Conservation (phyloP, 1,140 invertebrate species). For the Temnothorax curvispinosus region DNA sequence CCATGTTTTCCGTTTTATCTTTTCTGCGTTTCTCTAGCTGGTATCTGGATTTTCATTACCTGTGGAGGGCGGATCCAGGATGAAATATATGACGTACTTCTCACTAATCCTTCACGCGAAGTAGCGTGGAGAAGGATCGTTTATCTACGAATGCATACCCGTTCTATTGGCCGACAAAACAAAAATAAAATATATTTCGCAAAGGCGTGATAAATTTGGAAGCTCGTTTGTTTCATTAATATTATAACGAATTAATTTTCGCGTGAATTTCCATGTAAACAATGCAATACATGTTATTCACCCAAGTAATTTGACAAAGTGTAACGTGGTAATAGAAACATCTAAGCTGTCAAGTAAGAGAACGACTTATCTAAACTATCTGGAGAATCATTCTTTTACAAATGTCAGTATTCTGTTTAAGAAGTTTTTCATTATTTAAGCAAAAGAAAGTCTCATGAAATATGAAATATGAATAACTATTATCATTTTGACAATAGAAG, state of each 20-base stretch:
- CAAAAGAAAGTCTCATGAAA: neutral
- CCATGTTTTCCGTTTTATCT: constrained; percentile 54
- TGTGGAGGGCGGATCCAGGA: constrained; percentile 55
- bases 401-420: neutral
- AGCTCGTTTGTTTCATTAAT: constrained; percentile 65
- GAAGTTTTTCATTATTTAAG: neutral
- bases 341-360: constrained; percentile 5
- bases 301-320: neutral
- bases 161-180: constrained; percentile 60
- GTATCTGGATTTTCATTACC: constrained; percentile 74
- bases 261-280: constrained; percentile 12
- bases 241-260: constrained; percentile 29
- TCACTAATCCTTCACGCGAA: constrained; percentile 77
- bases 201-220: constrained; percentile 70
- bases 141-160: constrained; percentile 70
- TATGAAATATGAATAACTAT: neutral
- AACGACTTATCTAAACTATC: neutral
- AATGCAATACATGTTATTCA: neutral
- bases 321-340: neutral
- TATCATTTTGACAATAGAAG: neutral
- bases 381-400: neutral
- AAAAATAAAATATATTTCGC: constrained; percentile 73
- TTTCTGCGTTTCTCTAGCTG: constrained; percentile 43
- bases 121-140: constrained; percentile 74
- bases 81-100: constrained; percentile 70